A percentile compares a stretch with the other conserved stretches of the same genome.
phyloP scores from a whole-genome alignment of 2,797 vertebrate genomes.

The Synanceia verrucosa region DNA sequence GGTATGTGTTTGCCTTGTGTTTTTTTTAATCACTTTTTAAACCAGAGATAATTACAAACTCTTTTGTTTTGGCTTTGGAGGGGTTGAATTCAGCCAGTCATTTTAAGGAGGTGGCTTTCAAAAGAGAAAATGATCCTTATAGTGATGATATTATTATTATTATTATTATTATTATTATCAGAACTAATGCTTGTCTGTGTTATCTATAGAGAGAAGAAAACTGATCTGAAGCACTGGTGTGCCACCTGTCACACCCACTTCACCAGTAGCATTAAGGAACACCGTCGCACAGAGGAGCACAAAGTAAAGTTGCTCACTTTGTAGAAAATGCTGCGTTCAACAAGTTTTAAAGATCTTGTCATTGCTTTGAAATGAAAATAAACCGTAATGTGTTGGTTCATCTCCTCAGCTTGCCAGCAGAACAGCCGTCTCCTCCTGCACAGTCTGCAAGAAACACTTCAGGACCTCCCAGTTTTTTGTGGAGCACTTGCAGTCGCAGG shows the following conservation, averaged over 20 bases:
- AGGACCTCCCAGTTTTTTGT: slow-evolving; percentile 92
- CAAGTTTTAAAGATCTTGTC: background rate
- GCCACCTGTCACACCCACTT: slow-evolving; percentile 91
- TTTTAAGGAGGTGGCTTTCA: background rate
- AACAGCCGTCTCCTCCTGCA: slow-evolving; percentile 89
- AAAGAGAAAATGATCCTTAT: background rate
- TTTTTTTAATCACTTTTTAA: background rate
- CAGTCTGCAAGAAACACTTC: slow-evolving; percentile 91
- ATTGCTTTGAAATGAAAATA: background rate
- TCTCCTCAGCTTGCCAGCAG: slow-evolving; percentile 86
- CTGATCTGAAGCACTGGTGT: slow-evolving; percentile 88
- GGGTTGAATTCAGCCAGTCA: background rate
- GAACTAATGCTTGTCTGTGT: background rate
- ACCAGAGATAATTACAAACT: background rate
- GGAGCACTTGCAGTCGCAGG: slow-evolving; percentile 92
- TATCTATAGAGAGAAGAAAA: slow-evolving; percentile 83
- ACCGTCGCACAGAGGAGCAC: slow-evolving; percentile 90
- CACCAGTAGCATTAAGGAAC: slow-evolving; percentile 86
- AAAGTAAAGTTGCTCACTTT: slow-evolving; percentile 83
- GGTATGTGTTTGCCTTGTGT: background rate
- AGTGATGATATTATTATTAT: background rate
- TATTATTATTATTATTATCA: background rate
- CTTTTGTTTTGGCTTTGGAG: background rate
- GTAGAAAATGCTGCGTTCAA: background rate
- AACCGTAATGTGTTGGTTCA: background rate